Evolutionary conservation across 2,888 invertebrate species (phyloP), one percentile per base, ranked within the genome.

Genomic region (Watsonalla binaria): DNA sequence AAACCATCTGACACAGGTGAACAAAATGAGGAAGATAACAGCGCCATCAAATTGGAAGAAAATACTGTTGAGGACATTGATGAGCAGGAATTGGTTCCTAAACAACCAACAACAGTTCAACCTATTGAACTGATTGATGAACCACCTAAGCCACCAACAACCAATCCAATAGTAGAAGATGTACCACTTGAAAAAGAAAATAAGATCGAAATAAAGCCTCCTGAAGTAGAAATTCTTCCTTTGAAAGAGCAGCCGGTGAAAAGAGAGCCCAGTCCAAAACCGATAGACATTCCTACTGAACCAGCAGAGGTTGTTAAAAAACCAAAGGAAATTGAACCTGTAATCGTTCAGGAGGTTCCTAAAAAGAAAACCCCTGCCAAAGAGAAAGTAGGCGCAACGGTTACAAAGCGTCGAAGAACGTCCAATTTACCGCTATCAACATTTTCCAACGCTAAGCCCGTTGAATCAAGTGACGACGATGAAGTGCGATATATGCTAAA

Each of bases 401-500:
- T 78, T 6, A 76, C 72, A 0, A 88, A 84, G 63, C 76, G 80
- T 11, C 68, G 78, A 47, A 86, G 80, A 68, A 60, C 70, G 1
- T 47, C 56, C 5, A 64, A 72, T 39, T 45, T 57, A 6, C 59
- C 75, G 6, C 53, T 64, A 4, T 50, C 68, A 6, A 52, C 58
- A 15, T 57, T 64, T 8, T 62, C 64, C 4, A 69, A 75, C 2
- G 58, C 56, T 0, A 73, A 76, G 54, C 62, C 68, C 0, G 57
- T 63, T 1, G 82, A 84, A 56, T 76, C 78, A 0, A 87, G 83
- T 45, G 90, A 90, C 39, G 89, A 89, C 6, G 88, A 90, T 39
- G 90, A 89, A 54, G 68, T 86, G 2, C 72, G 89, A 45, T 90
- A 90, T 59, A 90, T 90, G 90, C 63, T 90, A 0, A 90, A 90